A percentile compares a stretch with the other conserved stretches of the same genome.
These are phyloP conservation scores for Pelodytes ibericus DNA, from an alignment of 2,797 vertebrate genomes.

Conservation along the genomic window DNA sequence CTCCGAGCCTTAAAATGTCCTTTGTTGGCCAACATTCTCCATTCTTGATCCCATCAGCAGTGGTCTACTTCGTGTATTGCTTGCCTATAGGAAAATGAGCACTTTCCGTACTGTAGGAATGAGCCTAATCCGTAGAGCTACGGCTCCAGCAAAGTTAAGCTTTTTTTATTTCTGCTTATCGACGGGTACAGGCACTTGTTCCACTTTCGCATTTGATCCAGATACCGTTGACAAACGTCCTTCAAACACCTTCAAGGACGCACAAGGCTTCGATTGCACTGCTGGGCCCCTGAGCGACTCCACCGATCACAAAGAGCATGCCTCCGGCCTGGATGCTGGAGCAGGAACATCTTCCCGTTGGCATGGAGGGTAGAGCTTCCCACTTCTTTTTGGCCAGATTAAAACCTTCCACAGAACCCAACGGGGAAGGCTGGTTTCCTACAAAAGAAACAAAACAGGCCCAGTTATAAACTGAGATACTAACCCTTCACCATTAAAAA, in stretches of 20 bases:
- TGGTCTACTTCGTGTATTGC: background rate
- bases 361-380: slow-evolving; percentile 86
- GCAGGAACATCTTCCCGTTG: slow-evolving; percentile 90
- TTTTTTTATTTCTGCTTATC: slow-evolving; percentile 27
- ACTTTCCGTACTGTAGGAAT: too few relatives aligned
- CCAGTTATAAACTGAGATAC: too few relatives aligned
- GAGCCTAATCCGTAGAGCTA: background rate
- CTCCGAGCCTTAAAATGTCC: background rate
- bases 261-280: slow-evolving; percentile 89
- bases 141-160: background rate
- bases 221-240: background rate
- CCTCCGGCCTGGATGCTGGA: slow-evolving; percentile 77
- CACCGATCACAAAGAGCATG: slow-evolving; percentile 88
- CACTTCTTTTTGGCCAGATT: slow-evolving; percentile 86
- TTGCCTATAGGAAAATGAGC: too few relatives aligned
- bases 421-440: slow-evolving; percentile 89
- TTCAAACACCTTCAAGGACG: slow-evolving; percentile 85
- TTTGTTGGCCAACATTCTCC: background rate
- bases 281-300: slow-evolving; percentile 94
- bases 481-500: too few relatives aligned
- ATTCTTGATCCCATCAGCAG: background rate
- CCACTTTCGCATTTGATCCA: slow-evolving; percentile 38
- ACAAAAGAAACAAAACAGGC: slow-evolving; percentile 55
- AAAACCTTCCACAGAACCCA: slow-evolving; percentile 90
- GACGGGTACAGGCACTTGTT: slow-evolving; percentile 51